Evolutionary conservation across 2,797 vertebrate species (phyloP).

Genomic region (Aratinga solstitialis): DNA sequence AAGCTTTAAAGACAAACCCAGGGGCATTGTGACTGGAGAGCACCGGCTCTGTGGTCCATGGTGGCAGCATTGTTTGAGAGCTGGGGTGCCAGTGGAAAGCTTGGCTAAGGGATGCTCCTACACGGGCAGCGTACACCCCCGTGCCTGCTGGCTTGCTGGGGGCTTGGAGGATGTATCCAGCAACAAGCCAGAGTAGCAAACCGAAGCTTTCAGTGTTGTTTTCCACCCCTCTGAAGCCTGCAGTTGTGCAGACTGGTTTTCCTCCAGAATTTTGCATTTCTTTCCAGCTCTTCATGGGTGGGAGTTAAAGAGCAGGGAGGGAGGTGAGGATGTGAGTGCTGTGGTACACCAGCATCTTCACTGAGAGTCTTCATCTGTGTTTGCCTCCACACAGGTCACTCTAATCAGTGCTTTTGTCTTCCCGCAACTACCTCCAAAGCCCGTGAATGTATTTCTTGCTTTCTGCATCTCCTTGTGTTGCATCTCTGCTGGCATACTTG

Average conservation of each 20-base stretch:
- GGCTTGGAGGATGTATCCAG: background rate
- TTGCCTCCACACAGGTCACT: constrained; percentile 84
- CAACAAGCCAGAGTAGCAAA: background rate
- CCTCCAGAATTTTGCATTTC: background rate
- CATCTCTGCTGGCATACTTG: constrained; percentile 90
- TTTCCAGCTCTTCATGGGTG: background rate
- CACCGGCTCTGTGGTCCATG: rapidly evolving
- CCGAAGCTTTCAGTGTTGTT: background rate
- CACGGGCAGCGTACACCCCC: rapidly evolving
- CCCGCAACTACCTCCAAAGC: constrained; percentile 91
- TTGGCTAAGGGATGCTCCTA: background rate
- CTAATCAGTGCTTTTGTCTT: constrained; percentile 95
- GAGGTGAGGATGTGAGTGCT: rapidly evolving
- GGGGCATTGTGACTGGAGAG: rapidly evolving
- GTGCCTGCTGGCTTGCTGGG: background rate
- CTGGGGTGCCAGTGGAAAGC: background rate
- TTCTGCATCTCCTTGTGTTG: constrained; percentile 92
- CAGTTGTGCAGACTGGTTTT: background rate
- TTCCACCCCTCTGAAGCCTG: background rate
- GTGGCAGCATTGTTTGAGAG: rapidly evolving
- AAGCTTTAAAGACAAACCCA: background rate
- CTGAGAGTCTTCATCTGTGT: background rate
- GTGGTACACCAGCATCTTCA: background rate
- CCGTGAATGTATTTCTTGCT: constrained; percentile 94
- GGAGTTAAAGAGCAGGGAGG: background rate